Conservation (phyloP, 2,888 invertebrate species). For the Metellina segmentata region DNA sequence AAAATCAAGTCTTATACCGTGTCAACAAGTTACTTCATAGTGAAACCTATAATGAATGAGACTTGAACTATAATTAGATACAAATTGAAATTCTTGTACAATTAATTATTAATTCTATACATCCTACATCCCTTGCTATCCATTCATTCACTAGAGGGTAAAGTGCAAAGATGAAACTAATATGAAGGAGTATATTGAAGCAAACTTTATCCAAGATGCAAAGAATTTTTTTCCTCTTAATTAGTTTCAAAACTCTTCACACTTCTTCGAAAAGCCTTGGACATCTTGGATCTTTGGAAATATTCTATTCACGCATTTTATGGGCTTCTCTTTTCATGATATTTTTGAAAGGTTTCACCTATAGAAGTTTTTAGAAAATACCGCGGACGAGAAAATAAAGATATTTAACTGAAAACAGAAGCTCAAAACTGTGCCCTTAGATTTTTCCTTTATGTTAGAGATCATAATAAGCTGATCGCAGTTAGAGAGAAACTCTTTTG, state of each 20-base stretch:
- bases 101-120: background rate
- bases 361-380: conserved; percentile 3
- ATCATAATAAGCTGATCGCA: background rate
- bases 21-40: background rate
- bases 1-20: background rate
- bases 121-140: background rate
- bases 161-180: background rate
- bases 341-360: conserved; percentile 5
- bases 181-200: background rate
- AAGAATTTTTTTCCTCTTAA: background rate
- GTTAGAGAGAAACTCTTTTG: background rate
- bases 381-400: background rate
- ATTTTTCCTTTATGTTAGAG: background rate
- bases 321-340: conserved; percentile 15
- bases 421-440: background rate
- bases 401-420: background rate
- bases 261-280: background rate
- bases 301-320: background rate
- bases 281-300: conserved; percentile 6
- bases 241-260: background rate
- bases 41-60: background rate
- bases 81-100: background rate
- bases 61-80: background rate
- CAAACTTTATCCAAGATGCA: background rate
- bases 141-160: background rate